Conservation (phyloP, 2,113 vertebrate genomes). For the Caloenas nicobarica region DNA sequence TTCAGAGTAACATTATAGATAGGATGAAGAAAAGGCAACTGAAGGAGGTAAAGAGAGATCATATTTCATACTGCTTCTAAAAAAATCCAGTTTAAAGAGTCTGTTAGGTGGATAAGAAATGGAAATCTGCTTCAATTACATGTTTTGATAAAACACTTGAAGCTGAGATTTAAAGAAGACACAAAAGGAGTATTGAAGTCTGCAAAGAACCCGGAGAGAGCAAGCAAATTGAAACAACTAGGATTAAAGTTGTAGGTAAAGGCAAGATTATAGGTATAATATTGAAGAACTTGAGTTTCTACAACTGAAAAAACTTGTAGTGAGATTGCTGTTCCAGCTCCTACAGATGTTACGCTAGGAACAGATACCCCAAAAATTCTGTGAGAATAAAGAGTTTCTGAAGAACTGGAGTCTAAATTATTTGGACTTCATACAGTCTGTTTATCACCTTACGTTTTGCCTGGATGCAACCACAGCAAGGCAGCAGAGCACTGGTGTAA, state of each 20-base stretch:
- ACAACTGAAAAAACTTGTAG: background rate
- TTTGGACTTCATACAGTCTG: background rate
- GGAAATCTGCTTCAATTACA: background rate
- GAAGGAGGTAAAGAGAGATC: background rate
- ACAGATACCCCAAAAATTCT: background rate
- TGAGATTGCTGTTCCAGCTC: background rate
- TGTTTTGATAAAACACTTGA: slow-evolving; percentile 14
- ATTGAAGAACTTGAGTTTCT: background rate
- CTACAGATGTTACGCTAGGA: background rate
- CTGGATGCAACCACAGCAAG: fast-evolving
- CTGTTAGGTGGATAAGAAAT: background rate
- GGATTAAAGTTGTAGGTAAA: background rate
- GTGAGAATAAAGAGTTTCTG: background rate
- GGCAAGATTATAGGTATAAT: background rate
- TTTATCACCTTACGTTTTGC: background rate
- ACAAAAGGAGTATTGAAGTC: background rate
- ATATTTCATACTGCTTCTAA: background rate
- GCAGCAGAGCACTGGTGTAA: background rate
- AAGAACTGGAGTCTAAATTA: background rate
- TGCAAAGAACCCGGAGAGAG: background rate
- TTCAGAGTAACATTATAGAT: background rate
- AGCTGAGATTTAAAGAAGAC: background rate
- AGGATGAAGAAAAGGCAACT: background rate
- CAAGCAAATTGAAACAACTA: background rate
- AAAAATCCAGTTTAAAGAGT: background rate